These are phyloP conservation scores for Oscheius sp. DNA, from an alignment of 2,888 invertebrate species.

Conservation along the genomic window DNA sequence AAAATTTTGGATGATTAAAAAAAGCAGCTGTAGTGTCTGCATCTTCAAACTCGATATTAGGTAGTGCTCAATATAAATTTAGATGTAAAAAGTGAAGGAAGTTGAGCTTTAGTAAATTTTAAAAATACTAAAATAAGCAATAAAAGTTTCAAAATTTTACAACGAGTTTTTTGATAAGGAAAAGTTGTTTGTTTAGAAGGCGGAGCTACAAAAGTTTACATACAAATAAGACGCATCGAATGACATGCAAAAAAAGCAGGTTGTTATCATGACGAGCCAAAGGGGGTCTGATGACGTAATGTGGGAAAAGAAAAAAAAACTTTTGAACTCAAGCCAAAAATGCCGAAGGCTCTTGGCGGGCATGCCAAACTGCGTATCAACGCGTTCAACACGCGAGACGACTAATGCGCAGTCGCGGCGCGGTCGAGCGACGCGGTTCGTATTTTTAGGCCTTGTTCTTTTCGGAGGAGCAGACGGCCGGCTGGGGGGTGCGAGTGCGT, in stretches of 20 bases:
- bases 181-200: not conserved
- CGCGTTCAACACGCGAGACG: constrained; percentile 11
- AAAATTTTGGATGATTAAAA: not conserved
- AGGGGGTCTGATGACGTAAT: constrained; percentile 2
- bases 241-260: not conserved
- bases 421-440: not conserved
- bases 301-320: constrained; percentile 10
- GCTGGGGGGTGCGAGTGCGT: constrained; percentile 1
- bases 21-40: not conserved
- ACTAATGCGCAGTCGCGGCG: constrained; percentile 15
- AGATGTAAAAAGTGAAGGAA: not conserved
- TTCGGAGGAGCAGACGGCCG: constrained; percentile 21
- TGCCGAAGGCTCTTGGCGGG: constrained; percentile 4
- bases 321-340: constrained; percentile 28
- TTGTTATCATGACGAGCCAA: constrained; percentile 10
- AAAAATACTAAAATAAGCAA: not conserved
- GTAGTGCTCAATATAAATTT: not conserved
- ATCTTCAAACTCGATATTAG: not conserved
- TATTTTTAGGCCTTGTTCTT: constrained; percentile 3
- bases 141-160: not conserved
- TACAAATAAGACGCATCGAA: not conserved
- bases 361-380: constrained; percentile 14
- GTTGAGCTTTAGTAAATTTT: not conserved
- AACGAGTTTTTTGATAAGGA: not conserved
- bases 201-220: not conserved